phyloP scores from a whole-genome alignment of 2,113 vertebrate species.

The Clarias magur region DNA sequence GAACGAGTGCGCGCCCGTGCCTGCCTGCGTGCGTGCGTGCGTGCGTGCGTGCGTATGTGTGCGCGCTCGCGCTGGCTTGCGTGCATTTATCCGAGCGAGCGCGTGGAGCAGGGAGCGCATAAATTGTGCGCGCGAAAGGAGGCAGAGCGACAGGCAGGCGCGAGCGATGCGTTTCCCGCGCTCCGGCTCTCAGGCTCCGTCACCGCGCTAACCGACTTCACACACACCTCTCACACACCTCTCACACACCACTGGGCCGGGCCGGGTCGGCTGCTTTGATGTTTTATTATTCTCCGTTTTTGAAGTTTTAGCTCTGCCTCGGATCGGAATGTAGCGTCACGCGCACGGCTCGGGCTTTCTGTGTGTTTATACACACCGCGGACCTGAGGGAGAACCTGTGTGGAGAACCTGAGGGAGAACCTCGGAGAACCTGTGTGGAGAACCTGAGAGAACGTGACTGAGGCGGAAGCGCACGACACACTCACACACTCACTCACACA shows the following conservation, averaged over 20 bases:
- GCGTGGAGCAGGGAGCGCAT: conserved; percentile 82
- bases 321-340: conserved; percentile 69
- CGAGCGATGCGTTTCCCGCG: conserved; percentile 1
- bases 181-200: not conserved
- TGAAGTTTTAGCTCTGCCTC: conserved; percentile 48
- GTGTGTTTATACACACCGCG: not conserved
- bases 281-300: conserved; percentile 58
- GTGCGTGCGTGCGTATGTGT: not conserved
- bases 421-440: not conserved
- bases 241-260: not conserved
- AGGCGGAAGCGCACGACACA: conserved; percentile 35
- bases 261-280: conserved; percentile 44
- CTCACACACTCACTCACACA: conserved; percentile 12
- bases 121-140: conserved; percentile 72
- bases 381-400: not conserved
- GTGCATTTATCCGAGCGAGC: conserved; percentile 87
- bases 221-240: not conserved
- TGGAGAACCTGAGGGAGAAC: not conserved
- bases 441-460: not conserved
- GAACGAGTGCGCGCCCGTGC: not conserved
- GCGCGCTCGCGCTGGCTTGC: not conserved
- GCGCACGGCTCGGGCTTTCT: not conserved
- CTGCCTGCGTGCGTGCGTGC: conserved; percentile 60
- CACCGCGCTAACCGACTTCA: too few relatives aligned
- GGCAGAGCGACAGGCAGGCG: conserved; percentile 50